Evolutionary conservation across 1,140 invertebrate species (phyloP).

Genomic region (Orchestia grillus): DNA sequence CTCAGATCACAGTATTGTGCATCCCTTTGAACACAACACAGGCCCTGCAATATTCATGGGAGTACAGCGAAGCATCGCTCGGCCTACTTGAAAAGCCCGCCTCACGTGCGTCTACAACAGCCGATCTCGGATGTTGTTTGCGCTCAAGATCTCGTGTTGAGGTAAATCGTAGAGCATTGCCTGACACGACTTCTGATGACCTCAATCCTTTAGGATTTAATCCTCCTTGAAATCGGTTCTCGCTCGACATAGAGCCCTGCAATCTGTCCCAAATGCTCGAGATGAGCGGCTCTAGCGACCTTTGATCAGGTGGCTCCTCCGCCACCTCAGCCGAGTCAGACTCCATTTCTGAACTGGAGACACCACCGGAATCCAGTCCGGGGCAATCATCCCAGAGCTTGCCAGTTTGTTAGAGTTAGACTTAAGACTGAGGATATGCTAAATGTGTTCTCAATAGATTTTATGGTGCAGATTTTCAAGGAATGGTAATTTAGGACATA

Average conservation of each 20-base stretch:
- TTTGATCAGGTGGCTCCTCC: constrained; percentile 17
- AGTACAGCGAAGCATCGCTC: neutral
- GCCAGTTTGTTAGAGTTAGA: neutral
- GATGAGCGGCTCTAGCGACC: constrained; percentile 14
- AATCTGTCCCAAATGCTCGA: constrained; percentile 53
- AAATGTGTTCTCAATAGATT: neutral
- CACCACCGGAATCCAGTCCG: neutral
- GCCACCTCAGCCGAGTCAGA: neutral
- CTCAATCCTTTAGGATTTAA: constrained; percentile 51
- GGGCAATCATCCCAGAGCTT: neutral
- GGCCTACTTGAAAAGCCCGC: neutral
- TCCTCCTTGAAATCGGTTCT: constrained; percentile 40
- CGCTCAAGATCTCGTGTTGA: neutral
- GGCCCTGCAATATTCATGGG: neutral
- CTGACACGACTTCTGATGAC: constrained; percentile 38
- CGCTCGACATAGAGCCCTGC: constrained; percentile 28
- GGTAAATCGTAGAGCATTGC: constrained; percentile 21
- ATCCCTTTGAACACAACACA: neutral
- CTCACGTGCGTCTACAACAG: neutral
- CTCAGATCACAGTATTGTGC: too few species aligned
- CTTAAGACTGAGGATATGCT: neutral
- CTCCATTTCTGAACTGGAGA: neutral
- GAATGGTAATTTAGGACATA: neutral
- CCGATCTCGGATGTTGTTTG: neutral
- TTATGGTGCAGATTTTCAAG: neutral